Base-by-base conservation (phyloP, 2,797 vertebrate species). In the Nannoperca obscura region DNA sequence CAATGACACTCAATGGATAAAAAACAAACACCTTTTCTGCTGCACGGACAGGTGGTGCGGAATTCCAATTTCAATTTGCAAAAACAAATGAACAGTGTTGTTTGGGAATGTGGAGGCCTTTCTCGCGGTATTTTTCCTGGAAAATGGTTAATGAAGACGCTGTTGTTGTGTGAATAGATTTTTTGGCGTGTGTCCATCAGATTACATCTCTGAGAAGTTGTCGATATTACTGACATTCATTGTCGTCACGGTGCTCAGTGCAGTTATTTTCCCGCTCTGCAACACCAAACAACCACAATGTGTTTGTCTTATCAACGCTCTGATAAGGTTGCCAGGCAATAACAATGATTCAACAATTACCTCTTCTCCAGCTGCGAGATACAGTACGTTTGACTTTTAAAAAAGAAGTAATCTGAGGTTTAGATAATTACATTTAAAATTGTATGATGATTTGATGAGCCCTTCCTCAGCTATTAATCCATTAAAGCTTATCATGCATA, bases 41-140 rank as follows among this genome's bases (percentile, higher is more conserved):
- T 13, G 5, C 22, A n/a, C 17, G 50, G 34, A 36, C 42, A 74
- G 71, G 44, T 61, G 50, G 62, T 57, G 80, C 62, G 69, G 1
- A 78, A 83, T 71, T 70, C 50, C 79, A 30, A 76, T 76, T 75
- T 75, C 53, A 78, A 61, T 80, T 81, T 67, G 32, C 47, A 69
- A 54, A 59, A 64, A 57, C n/a, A 82, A 74, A 80, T 82, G 42
- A 49, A 49, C 10, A 13, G 55, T 50, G 65, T 24, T 71, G 24
- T 78, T 20, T 50, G 59, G 55, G 59, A 84, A 57, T 32, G 62
- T 38, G 58, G 38, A 22, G 3, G 30, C 40, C 27, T 54, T 36
- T 59, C 44, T 65, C 20, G 0, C 27, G 3, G 63, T 53, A 59
- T 67, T 81, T 73, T 83, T 72, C 55, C 49, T 58, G 66, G 36